Evolutionary conservation across 2,113 vertebrate genomes (phyloP), one percentile per base, ranked within the genome.

Genomic region (Xiphias gladius): DNA sequence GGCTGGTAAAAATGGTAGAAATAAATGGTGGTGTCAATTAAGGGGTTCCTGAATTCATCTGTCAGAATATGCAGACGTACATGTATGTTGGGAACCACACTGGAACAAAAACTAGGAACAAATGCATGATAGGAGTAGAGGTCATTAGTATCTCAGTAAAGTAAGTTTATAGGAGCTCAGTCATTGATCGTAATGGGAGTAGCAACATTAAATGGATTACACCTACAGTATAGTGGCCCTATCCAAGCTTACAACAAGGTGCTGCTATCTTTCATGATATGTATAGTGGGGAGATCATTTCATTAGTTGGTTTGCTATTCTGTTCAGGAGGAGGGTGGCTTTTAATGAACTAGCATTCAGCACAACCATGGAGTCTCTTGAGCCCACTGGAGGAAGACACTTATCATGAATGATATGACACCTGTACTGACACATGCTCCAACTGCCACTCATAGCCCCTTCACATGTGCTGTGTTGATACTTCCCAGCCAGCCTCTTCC

Each of bases 351-450:
- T 1, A 64, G 73, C 54, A 68, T 52, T 63, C 52, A 5, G 41
- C 65, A 61, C 50, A 76, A 52, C 28, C 67, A n/a, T 12, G 3
- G 10, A 46, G 43, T 70, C 57, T 68, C 63, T 76, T 19, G 46
- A 70, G 68, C 62, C 20, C 20, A 30, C 14, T 9, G 50, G 37
- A 16, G 5, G 14, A 64, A 24, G 41, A 78, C 67, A 41, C 68
- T 84, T 65, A 20, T 69, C 80, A 67, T 71, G 74, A 63, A 59
- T 46, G 70, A 67, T 32, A 85, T 59, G 46, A 86, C 73, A 76
- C 43, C 39, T 54, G 65, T 57, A 30, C 85, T 73, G 63, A 79
- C 80, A 79, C 59, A 83, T 35, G 48, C 67, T 85, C 55, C 28
- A 62, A 62, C 68, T 86, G 80, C 73, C 70, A 76, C 64, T 85